Evolutionary conservation across 2,888 invertebrate genomes (phyloP).

Genomic region (Scelioninae gen. 1): DNA sequence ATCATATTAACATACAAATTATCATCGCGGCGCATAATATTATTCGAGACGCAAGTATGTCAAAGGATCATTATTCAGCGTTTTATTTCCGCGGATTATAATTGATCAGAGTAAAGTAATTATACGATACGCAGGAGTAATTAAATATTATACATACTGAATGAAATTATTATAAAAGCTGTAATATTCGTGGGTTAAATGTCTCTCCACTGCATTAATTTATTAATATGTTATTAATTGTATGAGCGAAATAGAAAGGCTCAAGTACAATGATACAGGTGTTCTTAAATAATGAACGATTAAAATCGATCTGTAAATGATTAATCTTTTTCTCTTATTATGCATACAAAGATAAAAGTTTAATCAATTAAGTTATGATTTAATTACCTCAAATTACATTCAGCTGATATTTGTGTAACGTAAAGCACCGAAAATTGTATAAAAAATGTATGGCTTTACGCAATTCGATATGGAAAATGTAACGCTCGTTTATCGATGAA

Average conservation of each 20-base stretch:
- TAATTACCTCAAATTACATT: too few relatives aligned
- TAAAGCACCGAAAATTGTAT: neutral
- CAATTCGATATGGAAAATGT: neutral
- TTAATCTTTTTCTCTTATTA: too few relatives aligned
- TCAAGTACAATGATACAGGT: constrained; percentile 9
- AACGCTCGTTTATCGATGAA: constrained; percentile 19
- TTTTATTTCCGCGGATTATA: constrained; percentile 40
- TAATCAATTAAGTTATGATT: too few relatives aligned
- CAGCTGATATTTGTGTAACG: too few relatives aligned
- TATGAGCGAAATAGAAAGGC: constrained; percentile 5
- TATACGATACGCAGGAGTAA: constrained; percentile 37
- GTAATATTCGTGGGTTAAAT: constrained; percentile 35
- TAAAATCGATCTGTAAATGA: too few relatives aligned
- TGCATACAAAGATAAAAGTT: too few relatives aligned
- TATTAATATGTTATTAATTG: constrained; percentile 31
- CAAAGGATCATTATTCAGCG: constrained; percentile 34
- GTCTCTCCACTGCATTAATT: constrained; percentile 20
- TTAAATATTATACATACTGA: constrained; percentile 39
- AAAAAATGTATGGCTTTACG: too few relatives aligned
- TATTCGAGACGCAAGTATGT: constrained; percentile 26
- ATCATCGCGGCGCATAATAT: constrained; percentile 3
- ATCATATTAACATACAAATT: constrained; percentile 35
- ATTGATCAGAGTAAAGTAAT: constrained; percentile 42
- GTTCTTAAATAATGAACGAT: neutral
- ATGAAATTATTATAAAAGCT: constrained; percentile 42